Base-by-base conservation (phyloP, 2,113 vertebrate species). In the Steatornis caripensis region DNA sequence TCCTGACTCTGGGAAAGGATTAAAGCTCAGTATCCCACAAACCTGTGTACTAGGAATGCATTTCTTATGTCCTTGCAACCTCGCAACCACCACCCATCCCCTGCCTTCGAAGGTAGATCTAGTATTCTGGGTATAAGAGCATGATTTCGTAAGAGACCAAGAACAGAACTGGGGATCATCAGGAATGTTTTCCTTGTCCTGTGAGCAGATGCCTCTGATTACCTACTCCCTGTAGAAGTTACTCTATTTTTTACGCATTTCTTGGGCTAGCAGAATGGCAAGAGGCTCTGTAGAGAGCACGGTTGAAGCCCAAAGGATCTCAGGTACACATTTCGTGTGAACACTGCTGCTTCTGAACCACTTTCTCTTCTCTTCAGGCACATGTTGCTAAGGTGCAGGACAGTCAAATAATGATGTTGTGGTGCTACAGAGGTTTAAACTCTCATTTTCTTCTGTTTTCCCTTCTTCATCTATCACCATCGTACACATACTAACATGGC, bases 41-140 rank as follows among this genome's bases (percentile, higher is more conserved):
- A 41, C 20, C 15, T 30, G 34, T 11, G 8, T 30, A 12, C 27
- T 45, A 24, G 43, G 21, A 83, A 64, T 27, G 7, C 12, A 26
- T 54, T 19, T 75, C 22, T 79, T 2, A 2, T 13, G 23, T 24
- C 22, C 39, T 39, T 65, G 37, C 45, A 74, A 45, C 24, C 27
- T 75, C 26, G 0, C 2, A 24, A 4, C 19, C 53, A 49, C 23
- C 32, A 7, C 10, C 21, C 26, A 5, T 2, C 6, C 14, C 16
- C 48, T 30, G 21, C 41, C 7, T 57, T 43, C 48, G 43, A 32
- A 45, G 16, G 37, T 10, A 65, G 19, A 19, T 24, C 60, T 30
- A 24, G 36, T 16, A 12, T 39, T 45, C 21, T 6, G 62, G 65
- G n/a, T 84, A 14, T 45, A 58, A 22, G 5, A 62, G 3, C 2